Evolutionary conservation across 2,888 invertebrate species (phyloP).

Genomic region (Cataglyphis altisquamis): DNA sequence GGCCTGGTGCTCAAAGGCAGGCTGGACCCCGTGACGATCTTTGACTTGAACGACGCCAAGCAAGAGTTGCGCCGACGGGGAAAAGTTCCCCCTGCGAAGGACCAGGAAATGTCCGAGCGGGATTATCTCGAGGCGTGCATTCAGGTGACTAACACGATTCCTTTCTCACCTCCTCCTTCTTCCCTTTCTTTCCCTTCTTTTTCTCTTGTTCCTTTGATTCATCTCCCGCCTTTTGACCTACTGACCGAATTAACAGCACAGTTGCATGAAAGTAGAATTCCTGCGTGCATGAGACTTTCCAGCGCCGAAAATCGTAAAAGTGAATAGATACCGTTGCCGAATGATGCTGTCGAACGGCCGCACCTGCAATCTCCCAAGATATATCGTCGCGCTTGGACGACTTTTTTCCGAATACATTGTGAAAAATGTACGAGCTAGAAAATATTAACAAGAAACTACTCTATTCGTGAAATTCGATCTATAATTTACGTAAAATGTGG

Average conservation of each 20-base stretch:
- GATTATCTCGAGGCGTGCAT: conserved; percentile 94
- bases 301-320: conserved; percentile 47
- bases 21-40: conserved; percentile 96
- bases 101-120: conserved; percentile 93
- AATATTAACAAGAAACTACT: neutral
- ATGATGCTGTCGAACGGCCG: conserved; percentile 13
- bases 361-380: neutral
- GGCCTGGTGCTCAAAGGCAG: conserved; percentile 93
- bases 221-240: conserved; percentile 61
- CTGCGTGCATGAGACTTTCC: conserved; percentile 61
- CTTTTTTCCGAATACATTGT: neutral
- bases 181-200: conserved; percentile 25
- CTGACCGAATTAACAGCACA: conserved; percentile 70
- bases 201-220: conserved; percentile 1
- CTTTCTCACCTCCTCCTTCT: conserved; percentile 28
- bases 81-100: conserved; percentile 93
- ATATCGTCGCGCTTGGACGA: neutral
- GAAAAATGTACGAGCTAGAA: conserved; percentile 9
- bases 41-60: conserved; percentile 94
- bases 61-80: conserved; percentile 95
- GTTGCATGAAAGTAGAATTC: conserved; percentile 70
- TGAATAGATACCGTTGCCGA: conserved; percentile 14
- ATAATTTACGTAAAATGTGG: neutral
- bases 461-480: neutral
- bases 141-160: conserved; percentile 89